Conservation (phyloP, 2,888 invertebrate species). For the Neria commutata region DNA sequence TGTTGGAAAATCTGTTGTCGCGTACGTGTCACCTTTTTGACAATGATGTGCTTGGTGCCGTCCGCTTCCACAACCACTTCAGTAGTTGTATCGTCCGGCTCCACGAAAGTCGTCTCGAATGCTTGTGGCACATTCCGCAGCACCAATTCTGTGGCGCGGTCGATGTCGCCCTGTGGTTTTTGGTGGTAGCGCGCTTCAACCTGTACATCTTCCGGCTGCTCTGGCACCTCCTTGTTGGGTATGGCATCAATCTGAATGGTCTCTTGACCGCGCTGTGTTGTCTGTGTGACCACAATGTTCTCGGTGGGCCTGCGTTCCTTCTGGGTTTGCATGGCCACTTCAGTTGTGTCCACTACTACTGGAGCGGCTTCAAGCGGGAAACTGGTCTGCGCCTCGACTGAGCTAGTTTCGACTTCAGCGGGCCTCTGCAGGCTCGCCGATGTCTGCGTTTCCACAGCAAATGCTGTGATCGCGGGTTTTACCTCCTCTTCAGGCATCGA, state of each 20-base stretch:
- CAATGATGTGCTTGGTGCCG: slow-evolving; percentile 80
- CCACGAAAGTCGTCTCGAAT: slow-evolving; percentile 80
- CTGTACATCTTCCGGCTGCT: slow-evolving; percentile 67
- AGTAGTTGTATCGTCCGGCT: slow-evolving; percentile 83
- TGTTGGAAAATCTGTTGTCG: slow-evolving; percentile 71
- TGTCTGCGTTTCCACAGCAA: slow-evolving; percentile 71
- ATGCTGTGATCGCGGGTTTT: slow-evolving; percentile 40
- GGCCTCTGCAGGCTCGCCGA: slow-evolving; percentile 65
- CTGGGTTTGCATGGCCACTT: slow-evolving; percentile 56
- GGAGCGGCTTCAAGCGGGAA: slow-evolving; percentile 50
- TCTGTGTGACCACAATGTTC: slow-evolving; percentile 72
- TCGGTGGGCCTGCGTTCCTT: slow-evolving; percentile 65
- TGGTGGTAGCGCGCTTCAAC: slow-evolving; percentile 76
- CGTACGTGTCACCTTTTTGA: slow-evolving; percentile 74
- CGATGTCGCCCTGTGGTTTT: slow-evolving; percentile 63
- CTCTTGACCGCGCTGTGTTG: slow-evolving; percentile 69
- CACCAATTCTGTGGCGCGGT: slow-evolving; percentile 72
- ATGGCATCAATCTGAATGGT: slow-evolving; percentile 75
- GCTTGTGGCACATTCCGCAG: slow-evolving; percentile 75
- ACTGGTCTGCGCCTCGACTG: slow-evolving; percentile 69
- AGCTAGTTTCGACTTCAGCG: slow-evolving; percentile 46
- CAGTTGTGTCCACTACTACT: slow-evolving; percentile 43
- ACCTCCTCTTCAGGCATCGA: slow-evolving; percentile 76
- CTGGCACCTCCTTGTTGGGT: slow-evolving; percentile 65
- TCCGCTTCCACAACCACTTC: slow-evolving; percentile 80